A percentile compares a stretch with the other conserved stretches of the same genome.
phyloP scores from a whole-genome alignment of 2,113 vertebrate species.

The Marmota monax region DNA sequence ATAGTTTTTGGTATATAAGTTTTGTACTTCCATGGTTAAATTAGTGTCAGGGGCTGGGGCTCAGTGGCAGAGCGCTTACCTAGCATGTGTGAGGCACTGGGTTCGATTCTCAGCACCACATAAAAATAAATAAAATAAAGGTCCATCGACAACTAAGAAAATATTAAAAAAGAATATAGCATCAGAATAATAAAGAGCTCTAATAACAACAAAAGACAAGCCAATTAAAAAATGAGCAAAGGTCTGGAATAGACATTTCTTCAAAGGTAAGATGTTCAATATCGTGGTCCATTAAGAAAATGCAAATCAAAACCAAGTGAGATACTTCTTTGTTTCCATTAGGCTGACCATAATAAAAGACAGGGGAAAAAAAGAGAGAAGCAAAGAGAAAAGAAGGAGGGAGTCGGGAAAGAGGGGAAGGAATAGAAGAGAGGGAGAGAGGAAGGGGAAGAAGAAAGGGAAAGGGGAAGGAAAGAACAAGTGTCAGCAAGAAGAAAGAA shows the following conservation, averaged over 20 bases:
- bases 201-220: neutral
- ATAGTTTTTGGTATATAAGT: too few species aligned
- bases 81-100: too few species aligned
- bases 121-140: too few species aligned
- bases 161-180: neutral
- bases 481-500: neutral
- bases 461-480: neutral
- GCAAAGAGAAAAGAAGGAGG: neutral
- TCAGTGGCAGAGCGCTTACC: too few species aligned
- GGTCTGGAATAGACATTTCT: neutral
- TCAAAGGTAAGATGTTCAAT: neutral
- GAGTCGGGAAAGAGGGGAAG: neutral
- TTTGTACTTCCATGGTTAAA: too few species aligned
- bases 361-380: too few species aligned
- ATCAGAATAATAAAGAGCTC: neutral
- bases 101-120: too few species aligned
- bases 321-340: neutral
- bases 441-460: too few species aligned
- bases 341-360: neutral
- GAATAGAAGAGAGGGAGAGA: too few species aligned
- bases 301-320: neutral
- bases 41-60: too few species aligned
- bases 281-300: neutral
- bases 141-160: too few species aligned
- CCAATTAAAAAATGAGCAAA: too few species aligned